Evolutionary conservation across 2,113 vertebrate species (phyloP).

Genomic region (Notarius quadriscutis): DNA sequence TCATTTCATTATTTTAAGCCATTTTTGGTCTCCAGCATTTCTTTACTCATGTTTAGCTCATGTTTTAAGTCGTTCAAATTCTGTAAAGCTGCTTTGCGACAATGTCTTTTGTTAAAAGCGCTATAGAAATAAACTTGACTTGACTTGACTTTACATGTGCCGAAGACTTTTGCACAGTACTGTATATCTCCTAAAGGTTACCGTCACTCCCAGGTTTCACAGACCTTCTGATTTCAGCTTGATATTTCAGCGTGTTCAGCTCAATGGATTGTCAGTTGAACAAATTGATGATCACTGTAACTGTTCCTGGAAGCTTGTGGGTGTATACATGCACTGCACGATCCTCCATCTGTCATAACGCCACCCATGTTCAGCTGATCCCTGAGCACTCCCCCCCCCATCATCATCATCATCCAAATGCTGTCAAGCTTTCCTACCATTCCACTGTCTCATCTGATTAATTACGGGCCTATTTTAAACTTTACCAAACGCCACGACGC

Average conservation of each 20-base stretch:
- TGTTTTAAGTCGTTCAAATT: no score
- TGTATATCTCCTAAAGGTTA: background rate
- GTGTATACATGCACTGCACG: constrained; percentile 7
- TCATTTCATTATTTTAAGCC: no score
- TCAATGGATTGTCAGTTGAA: constrained; percentile 34
- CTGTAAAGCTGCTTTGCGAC: no score
- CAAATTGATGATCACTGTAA: constrained; percentile 42
- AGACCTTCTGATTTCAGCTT: no score
- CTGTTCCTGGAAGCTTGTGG: constrained; percentile 21
- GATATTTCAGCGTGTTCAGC: background rate
- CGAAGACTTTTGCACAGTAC: no score
- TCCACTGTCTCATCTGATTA: constrained; percentile 64
- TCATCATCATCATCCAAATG: constrained; percentile 2
- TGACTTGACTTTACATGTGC: no score
- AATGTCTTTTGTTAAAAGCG: no score
- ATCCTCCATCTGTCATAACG: constrained; percentile 49
- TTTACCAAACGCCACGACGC: constrained; percentile 66
- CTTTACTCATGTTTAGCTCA: no score
- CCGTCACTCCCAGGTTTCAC: background rate
- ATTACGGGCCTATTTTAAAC: constrained; percentile 71
- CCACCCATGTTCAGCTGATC: constrained; percentile 28
- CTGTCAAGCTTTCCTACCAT: constrained; percentile 36
- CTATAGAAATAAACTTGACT: no score
- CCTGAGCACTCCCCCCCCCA: background rate
- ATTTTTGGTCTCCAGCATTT: no score